Conservation (phyloP, 1,140 invertebrate genomes). For the Zaprionus capensis region DNA sequence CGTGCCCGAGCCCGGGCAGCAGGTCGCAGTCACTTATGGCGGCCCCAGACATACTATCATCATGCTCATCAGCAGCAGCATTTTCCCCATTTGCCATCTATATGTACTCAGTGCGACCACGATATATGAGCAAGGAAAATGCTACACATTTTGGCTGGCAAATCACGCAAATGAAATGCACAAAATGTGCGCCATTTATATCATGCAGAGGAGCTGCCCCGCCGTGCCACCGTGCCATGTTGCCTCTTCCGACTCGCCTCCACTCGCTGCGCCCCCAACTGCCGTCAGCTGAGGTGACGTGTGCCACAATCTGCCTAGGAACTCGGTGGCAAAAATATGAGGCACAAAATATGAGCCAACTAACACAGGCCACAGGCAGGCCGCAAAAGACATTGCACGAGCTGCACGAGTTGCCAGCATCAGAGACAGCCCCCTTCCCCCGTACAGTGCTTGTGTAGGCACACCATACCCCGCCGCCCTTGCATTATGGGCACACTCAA, state of each 20-base stretch:
- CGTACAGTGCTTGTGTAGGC: not conserved
- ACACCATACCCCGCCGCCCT: not conserved
- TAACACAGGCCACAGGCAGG: conserved; percentile 54
- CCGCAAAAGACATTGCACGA: conserved; percentile 58
- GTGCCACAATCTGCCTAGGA: conserved; percentile 55
- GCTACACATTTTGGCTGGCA: conserved; percentile 76
- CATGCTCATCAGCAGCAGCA: conserved; percentile 52
- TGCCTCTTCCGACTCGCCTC: not conserved
- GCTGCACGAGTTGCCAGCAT: conserved; percentile 41
- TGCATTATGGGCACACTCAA: conserved; percentile 67
- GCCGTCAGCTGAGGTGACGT: conserved; percentile 31
- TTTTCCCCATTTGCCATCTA: not conserved
- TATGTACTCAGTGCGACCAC: conserved; percentile 3
- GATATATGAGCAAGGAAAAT: conserved; percentile 56
- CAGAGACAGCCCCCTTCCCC: not conserved
- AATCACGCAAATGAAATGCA: conserved; percentile 82
- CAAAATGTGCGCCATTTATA: conserved; percentile 82
- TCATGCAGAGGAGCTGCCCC: conserved; percentile 47
- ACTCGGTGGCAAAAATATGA: conserved; percentile 55
- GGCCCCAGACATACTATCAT: conserved; percentile 48
- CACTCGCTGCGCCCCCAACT: not conserved
- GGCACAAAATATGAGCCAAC: conserved; percentile 67
- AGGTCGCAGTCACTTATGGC: conserved; percentile 41
- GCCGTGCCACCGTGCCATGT: not conserved
- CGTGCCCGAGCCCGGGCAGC: conserved; percentile 28